Base-by-base conservation (phyloP, 2,797 vertebrate species). In the Centroberyx gerrardi region DNA sequence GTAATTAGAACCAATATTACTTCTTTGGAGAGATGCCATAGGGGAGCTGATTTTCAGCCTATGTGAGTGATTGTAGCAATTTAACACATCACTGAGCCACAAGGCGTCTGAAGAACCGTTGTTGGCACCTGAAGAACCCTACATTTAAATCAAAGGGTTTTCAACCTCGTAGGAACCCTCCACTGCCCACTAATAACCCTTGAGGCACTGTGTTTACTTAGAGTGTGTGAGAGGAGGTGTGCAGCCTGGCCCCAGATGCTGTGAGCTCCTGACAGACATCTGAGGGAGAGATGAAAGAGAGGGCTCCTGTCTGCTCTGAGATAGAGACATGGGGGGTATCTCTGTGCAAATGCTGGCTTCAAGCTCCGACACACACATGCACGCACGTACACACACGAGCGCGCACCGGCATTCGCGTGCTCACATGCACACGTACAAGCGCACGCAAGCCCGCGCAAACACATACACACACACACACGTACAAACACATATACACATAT, bases 231-330 rank as follows among this genome's bases (percentile, higher is more conserved):
- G 80, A 79, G 63, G 74, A 72, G 77, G 80, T 73, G 67, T 68
- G 55, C 66, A 69, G 73, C 75, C 44, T 42, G 71, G 70, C 81
- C 80, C 83, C 77, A 67, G 82, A 85, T 82, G 89, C 83, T 89
- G 78, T 78, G 83, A 84, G 81, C 77, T 76, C 69, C 82, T 83
- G 82, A 90, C 88, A 91, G 78, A 89, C 88, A 88, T 89, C 86
- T 85, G 81, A 88, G 77, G 52, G n/a, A 38, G 77, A 92, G 87
- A 93, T 93, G 85, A 94, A 94, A 94, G 87, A 48, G 65, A 44
- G 60, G 40, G 27, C 62, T 76, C 72, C 80, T 56, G 70, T 69
- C 74, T 62, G 77, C 79, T 87, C 65, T 29, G 76, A 79, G 85
- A 81, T 80, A 73, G 74, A 68, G 74, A 51, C 55, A 44, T 14